phyloP scores from a whole-genome alignment of 2,888 invertebrate genomes.

The Rhagophthalmus giganteus region DNA sequence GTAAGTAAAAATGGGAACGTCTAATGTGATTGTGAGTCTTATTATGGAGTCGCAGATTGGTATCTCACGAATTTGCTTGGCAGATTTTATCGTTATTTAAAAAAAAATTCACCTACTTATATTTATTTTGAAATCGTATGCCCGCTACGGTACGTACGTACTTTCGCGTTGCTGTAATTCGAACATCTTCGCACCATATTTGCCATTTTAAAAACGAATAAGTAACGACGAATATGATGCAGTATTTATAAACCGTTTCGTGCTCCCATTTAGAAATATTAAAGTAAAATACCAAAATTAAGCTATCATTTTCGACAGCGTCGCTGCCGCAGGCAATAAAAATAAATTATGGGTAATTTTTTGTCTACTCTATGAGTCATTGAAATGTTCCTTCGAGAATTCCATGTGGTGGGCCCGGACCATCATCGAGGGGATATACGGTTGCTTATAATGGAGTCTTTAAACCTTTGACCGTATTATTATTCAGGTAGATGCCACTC shows the following conservation, averaged over 20 bases:
- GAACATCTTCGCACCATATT: too few relatives aligned
- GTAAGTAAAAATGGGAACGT: too few relatives aligned
- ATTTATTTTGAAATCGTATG: too few relatives aligned
- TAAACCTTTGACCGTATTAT: conserved; percentile 35
- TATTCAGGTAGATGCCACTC: conserved; percentile 35
- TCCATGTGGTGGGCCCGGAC: conserved; percentile 41
- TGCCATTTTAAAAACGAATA: too few relatives aligned
- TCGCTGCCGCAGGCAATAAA: conserved; percentile 36
- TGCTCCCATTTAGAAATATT: conserved; percentile 11
- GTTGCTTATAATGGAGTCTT: conserved; percentile 31
- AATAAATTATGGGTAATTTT: conserved; percentile 39
- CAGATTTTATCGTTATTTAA: too few relatives aligned
- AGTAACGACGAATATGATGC: too few relatives aligned
- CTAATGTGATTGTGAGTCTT: too few relatives aligned
- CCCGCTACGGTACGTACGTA: too few relatives aligned
- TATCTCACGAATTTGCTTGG: too few relatives aligned
- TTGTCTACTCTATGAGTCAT: conserved; percentile 39
- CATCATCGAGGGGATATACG: conserved; percentile 19
- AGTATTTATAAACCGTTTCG: too few relatives aligned
- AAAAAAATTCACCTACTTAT: neutral
- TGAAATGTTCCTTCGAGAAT: conserved; percentile 39
- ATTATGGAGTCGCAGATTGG: too few relatives aligned
- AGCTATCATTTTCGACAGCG: conserved; percentile 39
- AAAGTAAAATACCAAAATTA: conserved; percentile 36
- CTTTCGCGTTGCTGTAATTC: too few relatives aligned